Percentiles rank a stretch among this genome's conserved stretches.
phyloP scores from a whole-genome alignment of 2,113 vertebrate species.

The Pseudorasbora parva region DNA sequence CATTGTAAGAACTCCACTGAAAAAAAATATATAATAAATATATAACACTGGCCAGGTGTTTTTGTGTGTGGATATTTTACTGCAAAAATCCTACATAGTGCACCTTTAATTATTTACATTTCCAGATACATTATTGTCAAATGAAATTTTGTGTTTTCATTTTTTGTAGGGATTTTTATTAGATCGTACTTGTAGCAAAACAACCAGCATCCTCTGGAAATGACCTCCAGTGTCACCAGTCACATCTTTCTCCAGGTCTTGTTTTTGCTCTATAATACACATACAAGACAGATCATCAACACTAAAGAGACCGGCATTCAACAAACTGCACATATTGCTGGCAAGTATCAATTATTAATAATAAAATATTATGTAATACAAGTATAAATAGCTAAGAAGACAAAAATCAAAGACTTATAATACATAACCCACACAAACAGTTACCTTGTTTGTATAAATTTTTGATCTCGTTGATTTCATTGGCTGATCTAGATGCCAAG shows the following conservation, averaged over 20 bases:
- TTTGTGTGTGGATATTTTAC: too few species aligned
- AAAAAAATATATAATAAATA: too few species aligned
- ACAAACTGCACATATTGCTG: conserved; percentile 1
- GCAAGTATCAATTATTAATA: not conserved
- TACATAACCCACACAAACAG: not conserved
- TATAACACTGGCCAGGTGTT: too few species aligned
- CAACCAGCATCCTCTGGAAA: conserved; percentile 91
- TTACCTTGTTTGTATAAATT: conserved; percentile 86
- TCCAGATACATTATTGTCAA: not conserved
- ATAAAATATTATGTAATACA: not conserved
- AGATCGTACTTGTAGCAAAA: conserved; percentile 87
- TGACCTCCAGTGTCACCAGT: conserved; percentile 87
- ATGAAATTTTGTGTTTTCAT: not conserved
- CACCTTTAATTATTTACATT: too few species aligned
- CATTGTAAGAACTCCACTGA: too few species aligned
- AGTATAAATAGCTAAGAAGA: not conserved
- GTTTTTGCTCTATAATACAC: conserved; percentile 80
- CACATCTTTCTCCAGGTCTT: conserved; percentile 86
- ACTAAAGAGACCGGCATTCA: not conserved
- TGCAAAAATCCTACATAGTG: too few species aligned
- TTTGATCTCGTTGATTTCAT: conserved; percentile 82
- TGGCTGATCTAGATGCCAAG: conserved; percentile 85
- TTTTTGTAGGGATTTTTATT: not conserved
- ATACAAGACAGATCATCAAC: not conserved
- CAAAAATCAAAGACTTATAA: not conserved